Evolutionary conservation across 92 coral and sea anemone genomes (phyloP).

Genomic region (Parazoanthus darwini): DNA sequence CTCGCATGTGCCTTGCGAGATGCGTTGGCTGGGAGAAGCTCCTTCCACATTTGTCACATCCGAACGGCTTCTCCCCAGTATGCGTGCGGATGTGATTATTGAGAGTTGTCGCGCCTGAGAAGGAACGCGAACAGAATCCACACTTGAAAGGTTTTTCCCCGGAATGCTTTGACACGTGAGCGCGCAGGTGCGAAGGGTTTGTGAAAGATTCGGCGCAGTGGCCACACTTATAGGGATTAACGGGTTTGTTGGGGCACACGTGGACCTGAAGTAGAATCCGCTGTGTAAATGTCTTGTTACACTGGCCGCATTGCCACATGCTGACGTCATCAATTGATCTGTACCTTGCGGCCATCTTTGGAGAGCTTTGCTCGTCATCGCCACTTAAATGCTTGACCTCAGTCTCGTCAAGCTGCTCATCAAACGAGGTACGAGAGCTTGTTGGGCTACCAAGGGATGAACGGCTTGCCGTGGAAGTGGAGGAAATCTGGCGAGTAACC

Average conservation of each 20-base stretch:
- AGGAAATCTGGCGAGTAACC: slow-evolving; percentile 34
- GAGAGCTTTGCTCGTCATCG: slow-evolving; percentile 25
- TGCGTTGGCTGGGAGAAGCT: slow-evolving; percentile 77
- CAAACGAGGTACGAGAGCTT: neutral
- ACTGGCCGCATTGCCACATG: slow-evolving; percentile 84
- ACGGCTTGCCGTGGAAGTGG: slow-evolving; percentile 23
- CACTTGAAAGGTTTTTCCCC: slow-evolving; percentile 94
- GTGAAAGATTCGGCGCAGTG: slow-evolving; percentile 80
- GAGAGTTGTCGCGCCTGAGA: slow-evolving; percentile 90
- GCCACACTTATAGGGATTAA: slow-evolving; percentile 87
- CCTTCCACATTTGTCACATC: slow-evolving; percentile 67
- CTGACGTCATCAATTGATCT: slow-evolving; percentile 53
- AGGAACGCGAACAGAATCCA: slow-evolving; percentile 93
- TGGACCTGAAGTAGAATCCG: slow-evolving; percentile 82
- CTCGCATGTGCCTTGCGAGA: slow-evolving; percentile 69
- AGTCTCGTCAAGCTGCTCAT: neutral
- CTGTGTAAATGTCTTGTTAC: slow-evolving; percentile 80
- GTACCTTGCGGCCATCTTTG: slow-evolving; percentile 9
- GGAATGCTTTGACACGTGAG: slow-evolving; percentile 86
- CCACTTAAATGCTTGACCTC: slow-evolving; percentile 14
- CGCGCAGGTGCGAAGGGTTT: slow-evolving; percentile 78
- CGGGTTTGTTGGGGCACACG: slow-evolving; percentile 79
- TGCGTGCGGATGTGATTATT: slow-evolving; percentile 92
- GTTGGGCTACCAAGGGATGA: slow-evolving; percentile 31
- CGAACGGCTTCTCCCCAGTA: slow-evolving; percentile 81